Evolutionary conservation across 1,140 invertebrate species (phyloP).

Genomic region (Acromyrmex echinatior): DNA sequence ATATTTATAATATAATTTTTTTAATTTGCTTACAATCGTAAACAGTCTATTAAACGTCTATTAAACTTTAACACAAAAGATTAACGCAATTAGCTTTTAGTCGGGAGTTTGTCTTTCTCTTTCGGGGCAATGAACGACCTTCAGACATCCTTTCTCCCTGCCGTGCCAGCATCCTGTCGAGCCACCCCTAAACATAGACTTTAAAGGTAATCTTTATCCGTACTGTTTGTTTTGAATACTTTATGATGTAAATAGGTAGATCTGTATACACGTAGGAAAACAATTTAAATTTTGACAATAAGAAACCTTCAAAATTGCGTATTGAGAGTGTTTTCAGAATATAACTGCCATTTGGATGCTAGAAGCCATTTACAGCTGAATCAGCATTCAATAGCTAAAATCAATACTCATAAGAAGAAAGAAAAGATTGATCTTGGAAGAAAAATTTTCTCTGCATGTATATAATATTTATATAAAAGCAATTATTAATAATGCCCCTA

Average conservation of each 20-base stretch:
- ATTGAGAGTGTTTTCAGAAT: background rate
- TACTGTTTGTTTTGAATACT: constrained; percentile 14
- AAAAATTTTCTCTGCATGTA: background rate
- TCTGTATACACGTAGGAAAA: background rate
- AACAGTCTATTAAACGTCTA: background rate
- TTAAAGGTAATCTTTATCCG: background rate
- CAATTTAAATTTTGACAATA: background rate
- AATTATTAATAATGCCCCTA: constrained; percentile 11
- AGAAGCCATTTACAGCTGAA: background rate
- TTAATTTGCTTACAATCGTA: background rate
- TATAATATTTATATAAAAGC: background rate
- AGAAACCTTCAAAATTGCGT: background rate
- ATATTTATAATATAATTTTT: background rate
- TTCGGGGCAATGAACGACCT: constrained; percentile 38
- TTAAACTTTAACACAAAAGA: background rate
- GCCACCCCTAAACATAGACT: background rate
- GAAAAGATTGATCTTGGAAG: background rate
- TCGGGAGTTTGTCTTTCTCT: background rate
- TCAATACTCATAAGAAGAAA: background rate
- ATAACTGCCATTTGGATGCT: constrained; percentile 14
- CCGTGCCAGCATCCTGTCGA: constrained; percentile 18
- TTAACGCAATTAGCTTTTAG: constrained; percentile 31
- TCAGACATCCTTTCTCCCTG: constrained; percentile 51
- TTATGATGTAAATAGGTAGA: background rate
- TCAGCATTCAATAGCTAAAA: background rate